Percentiles rank a stretch among this genome's conserved stretches.
phyloP scores from a whole-genome alignment of 1,140 invertebrate species.

The Wasmannia auropunctata region DNA sequence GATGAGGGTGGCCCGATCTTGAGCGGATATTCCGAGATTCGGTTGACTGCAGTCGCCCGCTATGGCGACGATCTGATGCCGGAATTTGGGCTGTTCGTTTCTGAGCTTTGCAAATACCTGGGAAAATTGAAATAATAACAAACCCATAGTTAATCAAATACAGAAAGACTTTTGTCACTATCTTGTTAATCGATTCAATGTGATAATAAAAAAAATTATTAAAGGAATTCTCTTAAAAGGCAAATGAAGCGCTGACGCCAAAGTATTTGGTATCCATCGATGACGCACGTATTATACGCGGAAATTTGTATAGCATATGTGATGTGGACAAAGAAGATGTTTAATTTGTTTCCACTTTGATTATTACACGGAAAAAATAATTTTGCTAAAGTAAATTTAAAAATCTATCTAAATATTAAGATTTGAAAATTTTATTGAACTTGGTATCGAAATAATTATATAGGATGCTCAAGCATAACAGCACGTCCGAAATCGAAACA shows the following conservation, averaged over 20 bases:
- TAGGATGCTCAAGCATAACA: too few relatives aligned
- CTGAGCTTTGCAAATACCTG: slow-evolving; percentile 87
- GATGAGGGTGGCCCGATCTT: slow-evolving; percentile 82
- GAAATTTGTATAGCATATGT: neutral
- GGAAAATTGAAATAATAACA: slow-evolving; percentile 17
- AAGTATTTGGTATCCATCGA: neutral
- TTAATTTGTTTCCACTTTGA: too few relatives aligned
- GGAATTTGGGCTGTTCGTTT: slow-evolving; percentile 86
- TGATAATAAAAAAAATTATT: neutral
- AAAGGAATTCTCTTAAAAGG: neutral
- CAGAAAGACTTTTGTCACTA: neutral
- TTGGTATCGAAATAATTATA: too few relatives aligned
- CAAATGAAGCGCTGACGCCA: neutral
- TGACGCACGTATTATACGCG: slow-evolving; percentile 4
- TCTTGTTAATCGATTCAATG: neutral
- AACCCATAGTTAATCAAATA: neutral
- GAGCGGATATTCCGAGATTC: slow-evolving; percentile 84
- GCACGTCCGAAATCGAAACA: too few relatives aligned
- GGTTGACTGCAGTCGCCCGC: slow-evolving; percentile 86
- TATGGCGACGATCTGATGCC: slow-evolving; percentile 87
- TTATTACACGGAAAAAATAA: too few relatives aligned
- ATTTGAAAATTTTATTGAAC: too few relatives aligned
- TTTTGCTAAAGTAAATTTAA: too few relatives aligned
- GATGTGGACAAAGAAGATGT: neutral
- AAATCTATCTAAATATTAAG: too few relatives aligned